Evolutionary conservation across 2,113 vertebrate species (phyloP).

Genomic region (Lepidothrix coronata): DNA sequence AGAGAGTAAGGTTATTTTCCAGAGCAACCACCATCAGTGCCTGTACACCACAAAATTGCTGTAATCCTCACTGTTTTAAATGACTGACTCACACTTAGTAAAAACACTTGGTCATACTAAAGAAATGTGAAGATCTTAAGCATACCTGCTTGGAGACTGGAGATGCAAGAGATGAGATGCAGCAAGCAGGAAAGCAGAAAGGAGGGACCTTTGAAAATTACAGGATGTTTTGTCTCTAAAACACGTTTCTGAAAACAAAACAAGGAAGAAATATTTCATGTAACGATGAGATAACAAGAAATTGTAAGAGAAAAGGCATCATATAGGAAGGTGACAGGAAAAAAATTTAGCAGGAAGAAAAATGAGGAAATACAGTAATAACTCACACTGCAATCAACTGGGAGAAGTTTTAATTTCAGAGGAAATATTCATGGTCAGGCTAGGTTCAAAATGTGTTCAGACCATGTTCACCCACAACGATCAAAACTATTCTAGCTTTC

Average conservation of each 20-base stretch:
- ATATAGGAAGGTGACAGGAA: neutral
- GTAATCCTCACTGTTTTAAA: neutral
- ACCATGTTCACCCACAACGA: neutral
- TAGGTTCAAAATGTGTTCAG: neutral
- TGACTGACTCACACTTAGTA: neutral
- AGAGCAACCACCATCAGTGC: neutral
- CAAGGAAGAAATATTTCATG: neutral
- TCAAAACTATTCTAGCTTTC: neutral
- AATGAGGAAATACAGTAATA: neutral
- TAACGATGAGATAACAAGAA: neutral
- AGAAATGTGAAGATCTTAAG: neutral
- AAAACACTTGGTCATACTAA: neutral
- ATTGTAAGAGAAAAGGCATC: neutral
- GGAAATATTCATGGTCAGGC: neutral
- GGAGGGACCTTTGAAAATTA: neutral
- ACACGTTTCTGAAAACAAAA: neutral
- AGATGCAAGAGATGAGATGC: neutral
- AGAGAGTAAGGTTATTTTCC: neutral
- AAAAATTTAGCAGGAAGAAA: neutral
- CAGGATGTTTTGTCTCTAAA: neutral
- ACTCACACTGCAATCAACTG: neutral
- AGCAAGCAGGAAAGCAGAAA: neutral
- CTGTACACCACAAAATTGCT: neutral
- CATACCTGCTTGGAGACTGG: neutral
- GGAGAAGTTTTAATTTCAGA: neutral